A percentile compares a stretch with the other conserved stretches of the same genome.
Conservation (phyloP, 2,113 vertebrate genomes). For the Donacobius atricapilla region DNA sequence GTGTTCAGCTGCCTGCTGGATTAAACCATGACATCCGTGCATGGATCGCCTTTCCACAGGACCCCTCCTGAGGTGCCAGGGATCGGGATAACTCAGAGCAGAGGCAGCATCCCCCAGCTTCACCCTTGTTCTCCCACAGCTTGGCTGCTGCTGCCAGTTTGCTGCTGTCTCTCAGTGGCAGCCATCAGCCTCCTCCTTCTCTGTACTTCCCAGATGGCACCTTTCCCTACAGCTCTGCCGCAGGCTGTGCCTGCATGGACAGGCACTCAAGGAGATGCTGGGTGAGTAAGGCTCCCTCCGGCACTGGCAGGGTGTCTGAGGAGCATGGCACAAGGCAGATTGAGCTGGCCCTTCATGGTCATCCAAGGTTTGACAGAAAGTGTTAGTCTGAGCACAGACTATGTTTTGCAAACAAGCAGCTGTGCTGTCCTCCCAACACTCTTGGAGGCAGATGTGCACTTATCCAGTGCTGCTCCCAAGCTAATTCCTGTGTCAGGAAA, state of each 20-base stretch:
- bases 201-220: not conserved
- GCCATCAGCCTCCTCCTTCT: not conserved
- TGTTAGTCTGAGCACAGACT: not conserved
- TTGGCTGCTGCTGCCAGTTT: not conserved
- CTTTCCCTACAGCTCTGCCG: not conserved
- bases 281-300: not conserved
- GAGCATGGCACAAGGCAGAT: not conserved
- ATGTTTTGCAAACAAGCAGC: not conserved
- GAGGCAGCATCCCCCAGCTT: accelerated
- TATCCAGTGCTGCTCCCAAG: not conserved
- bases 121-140: not conserved
- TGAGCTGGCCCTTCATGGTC: not conserved
- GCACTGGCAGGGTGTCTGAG: not conserved
- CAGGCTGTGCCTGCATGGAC: not conserved
- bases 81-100: not conserved
- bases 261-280: not conserved
- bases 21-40: accelerated
- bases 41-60: accelerated
- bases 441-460: not conserved
- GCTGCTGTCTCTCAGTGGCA: not conserved
- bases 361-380: not conserved
- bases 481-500: not conserved
- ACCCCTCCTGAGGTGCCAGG: not conserved
- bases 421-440: not conserved
- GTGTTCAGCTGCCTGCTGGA: not conserved